These are phyloP conservation scores for Amazona ochrocephala DNA, from an alignment of 2,797 vertebrate species.

Conservation along the genomic window DNA sequence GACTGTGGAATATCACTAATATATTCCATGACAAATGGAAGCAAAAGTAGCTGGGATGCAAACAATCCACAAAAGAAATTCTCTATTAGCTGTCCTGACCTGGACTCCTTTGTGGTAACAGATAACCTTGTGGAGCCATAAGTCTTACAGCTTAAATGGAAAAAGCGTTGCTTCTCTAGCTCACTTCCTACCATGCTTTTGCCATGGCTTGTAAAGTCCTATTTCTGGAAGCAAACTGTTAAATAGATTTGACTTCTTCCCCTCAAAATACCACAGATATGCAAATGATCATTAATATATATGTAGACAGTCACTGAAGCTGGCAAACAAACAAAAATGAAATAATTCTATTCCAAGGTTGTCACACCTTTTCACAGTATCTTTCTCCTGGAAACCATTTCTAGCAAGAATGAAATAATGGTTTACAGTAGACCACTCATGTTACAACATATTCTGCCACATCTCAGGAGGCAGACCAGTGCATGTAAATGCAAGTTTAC, in stretches of 20 bases:
- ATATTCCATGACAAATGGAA: constrained; percentile 49
- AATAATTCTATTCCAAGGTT: constrained; percentile 56
- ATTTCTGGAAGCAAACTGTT: constrained; percentile 44
- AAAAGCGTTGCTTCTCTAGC: constrained; percentile 8
- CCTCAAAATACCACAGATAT: constrained; percentile 48
- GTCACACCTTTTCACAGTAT: constrained; percentile 70
- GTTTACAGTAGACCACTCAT: background rate
- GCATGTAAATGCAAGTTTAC: background rate
- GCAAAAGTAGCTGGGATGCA: constrained; percentile 32
- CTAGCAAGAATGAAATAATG: constrained; percentile 49
- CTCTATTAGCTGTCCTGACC: constrained; percentile 19
- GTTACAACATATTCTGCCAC: background rate
- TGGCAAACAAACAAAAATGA: background rate
- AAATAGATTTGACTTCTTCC: constrained; percentile 44
- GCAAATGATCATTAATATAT: constrained; percentile 46
- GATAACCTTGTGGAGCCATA: constrained; percentile 31
- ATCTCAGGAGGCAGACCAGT: background rate
- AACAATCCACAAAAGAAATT: constrained; percentile 53
- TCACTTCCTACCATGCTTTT: constrained; percentile 34
- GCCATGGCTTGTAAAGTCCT: constrained; percentile 55
- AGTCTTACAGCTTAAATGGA: constrained; percentile 17
- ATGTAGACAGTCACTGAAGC: constrained; percentile 12
- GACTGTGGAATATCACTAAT: constrained; percentile 39
- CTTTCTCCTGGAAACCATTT: constrained; percentile 73
- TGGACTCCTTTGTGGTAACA: constrained; percentile 6